phyloP scores from a whole-genome alignment of 2,113 vertebrate genomes.

The Sigmodon hispidus region DNA sequence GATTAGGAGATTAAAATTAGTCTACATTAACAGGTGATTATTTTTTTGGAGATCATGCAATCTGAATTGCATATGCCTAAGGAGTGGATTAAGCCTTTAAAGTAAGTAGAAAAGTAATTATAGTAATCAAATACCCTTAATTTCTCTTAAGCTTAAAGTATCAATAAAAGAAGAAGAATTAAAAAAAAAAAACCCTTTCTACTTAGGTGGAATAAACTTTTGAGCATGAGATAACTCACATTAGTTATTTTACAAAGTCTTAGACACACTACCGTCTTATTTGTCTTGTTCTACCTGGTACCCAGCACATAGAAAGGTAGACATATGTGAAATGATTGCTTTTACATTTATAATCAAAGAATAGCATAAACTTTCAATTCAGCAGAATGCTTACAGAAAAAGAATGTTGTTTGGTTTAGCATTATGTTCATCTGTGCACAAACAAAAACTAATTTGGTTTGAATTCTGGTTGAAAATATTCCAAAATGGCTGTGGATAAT shows the following conservation, averaged over 20 bases:
- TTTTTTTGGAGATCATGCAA: conserved; percentile 72
- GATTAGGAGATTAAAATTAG: conserved; percentile 83
- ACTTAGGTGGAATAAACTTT: conserved; percentile 31
- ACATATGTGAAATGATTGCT: neutral
- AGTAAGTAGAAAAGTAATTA: conserved; percentile 77
- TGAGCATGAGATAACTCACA: conserved; percentile 46
- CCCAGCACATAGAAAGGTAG: neutral
- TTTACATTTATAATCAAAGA: conserved; percentile 50
- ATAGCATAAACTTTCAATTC: conserved; percentile 40
- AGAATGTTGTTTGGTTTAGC: conserved; percentile 53
- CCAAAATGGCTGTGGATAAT: conserved; percentile 21
- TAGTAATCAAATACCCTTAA: conserved; percentile 75
- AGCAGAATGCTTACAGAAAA: conserved; percentile 44
- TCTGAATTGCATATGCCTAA: conserved; percentile 67
- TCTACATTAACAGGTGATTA: conserved; percentile 80
- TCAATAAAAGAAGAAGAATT: conserved; percentile 74
- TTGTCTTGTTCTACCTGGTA: conserved; percentile 38
- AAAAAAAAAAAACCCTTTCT: neutral
- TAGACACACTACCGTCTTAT: neutral
- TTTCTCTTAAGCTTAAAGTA: conserved; percentile 73
- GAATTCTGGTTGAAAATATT: conserved; percentile 49
- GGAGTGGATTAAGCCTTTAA: conserved; percentile 75
- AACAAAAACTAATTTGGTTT: conserved; percentile 57
- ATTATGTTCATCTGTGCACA: conserved; percentile 36
- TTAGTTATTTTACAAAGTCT: conserved; percentile 52